phyloP scores from a whole-genome alignment of 2,113 vertebrate genomes.

The Osmerus mordax region DNA sequence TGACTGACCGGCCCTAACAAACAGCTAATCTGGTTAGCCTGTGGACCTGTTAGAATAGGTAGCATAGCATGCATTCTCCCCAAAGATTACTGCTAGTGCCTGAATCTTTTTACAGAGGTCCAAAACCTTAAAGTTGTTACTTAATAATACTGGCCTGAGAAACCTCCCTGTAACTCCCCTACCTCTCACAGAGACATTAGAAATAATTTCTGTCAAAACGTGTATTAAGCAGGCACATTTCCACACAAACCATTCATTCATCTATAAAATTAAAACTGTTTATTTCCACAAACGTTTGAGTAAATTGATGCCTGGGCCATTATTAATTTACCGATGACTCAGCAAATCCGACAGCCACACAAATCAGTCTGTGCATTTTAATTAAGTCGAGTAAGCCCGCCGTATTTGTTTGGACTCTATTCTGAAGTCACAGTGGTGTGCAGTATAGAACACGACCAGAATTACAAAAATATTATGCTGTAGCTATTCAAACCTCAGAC shows the following conservation, averaged over 20 bases:
- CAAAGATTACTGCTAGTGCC: too few species aligned
- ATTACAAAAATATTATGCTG: conserved; percentile 24
- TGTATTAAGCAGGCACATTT: too few species aligned
- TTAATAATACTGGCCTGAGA: too few species aligned
- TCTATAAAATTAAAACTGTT: not conserved
- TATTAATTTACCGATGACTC: not conserved
- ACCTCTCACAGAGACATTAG: not conserved
- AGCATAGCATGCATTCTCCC: too few species aligned
- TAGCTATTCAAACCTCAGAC: not conserved
- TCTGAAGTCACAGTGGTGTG: conserved; percentile 10
- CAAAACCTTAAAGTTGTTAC: too few species aligned
- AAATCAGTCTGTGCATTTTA: not conserved
- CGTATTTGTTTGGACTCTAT: conserved; percentile 18
- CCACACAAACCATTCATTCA: too few species aligned
- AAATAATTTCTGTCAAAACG: too few species aligned
- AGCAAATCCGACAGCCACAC: not conserved
- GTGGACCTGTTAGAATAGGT: too few species aligned
- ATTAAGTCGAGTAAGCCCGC: not conserved
- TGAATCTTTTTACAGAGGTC: too few species aligned
- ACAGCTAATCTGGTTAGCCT: conserved; percentile 12
- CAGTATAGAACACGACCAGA: conserved; percentile 5
- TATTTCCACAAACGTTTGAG: not conserved
- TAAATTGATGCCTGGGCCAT: not conserved
- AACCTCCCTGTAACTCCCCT: not conserved
- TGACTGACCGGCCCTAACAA: conserved; percentile 21